These are phyloP conservation scores for Bruchidius siliquastri DNA, from an alignment of 2,888 invertebrate species.

Conservation along the genomic window DNA sequence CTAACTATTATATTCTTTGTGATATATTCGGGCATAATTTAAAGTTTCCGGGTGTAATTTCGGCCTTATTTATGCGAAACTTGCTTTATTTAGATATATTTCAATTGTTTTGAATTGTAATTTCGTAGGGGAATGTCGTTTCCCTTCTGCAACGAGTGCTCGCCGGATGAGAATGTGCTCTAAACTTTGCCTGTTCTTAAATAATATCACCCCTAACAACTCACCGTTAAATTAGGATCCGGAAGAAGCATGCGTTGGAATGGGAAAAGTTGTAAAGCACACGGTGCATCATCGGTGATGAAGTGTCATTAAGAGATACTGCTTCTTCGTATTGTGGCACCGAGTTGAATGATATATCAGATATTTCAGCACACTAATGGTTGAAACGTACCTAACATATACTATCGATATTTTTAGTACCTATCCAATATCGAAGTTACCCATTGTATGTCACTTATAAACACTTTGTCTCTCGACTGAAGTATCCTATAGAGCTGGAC, in stretches of 20 bases:
- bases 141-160: not conserved
- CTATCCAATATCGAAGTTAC: no score
- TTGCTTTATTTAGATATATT: conserved; percentile 23
- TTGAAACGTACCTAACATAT: no score
- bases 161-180: conserved; percentile 1
- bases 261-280: not conserved
- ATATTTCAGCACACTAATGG: no score
- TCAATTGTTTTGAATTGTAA: conserved; percentile 16
- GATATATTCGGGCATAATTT: conserved; percentile 26
- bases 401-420: no score
- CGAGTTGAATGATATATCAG: no score
- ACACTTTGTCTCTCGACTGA: no score
- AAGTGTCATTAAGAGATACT: not conserved
- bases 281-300: not conserved
- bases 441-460: no score
- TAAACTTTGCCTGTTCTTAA: conserved; percentile 1
- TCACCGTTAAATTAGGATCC: not conserved
- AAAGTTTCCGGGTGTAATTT: conserved; percentile 9
- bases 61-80: conserved; percentile 21
- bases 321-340: not conserved
- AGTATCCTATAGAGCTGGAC: no score
- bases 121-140: not conserved
- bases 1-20: conserved; percentile 26
- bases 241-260: not conserved
- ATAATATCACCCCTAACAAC: not conserved